phyloP scores from a whole-genome alignment of 2,888 invertebrate species.

The Cephus rjabovi region DNA sequence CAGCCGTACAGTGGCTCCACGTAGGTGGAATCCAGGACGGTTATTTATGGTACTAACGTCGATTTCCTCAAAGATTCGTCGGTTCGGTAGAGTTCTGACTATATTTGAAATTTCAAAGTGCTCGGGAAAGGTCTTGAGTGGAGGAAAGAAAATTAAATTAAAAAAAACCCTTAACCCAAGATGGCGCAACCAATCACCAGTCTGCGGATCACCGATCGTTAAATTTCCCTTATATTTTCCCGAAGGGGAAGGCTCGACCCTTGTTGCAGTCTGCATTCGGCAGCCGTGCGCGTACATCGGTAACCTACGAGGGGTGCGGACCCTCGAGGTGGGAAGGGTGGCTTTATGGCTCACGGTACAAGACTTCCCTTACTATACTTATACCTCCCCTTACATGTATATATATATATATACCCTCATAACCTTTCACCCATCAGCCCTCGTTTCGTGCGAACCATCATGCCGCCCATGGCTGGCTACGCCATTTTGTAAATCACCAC shows the following conservation, averaged over 20 bases:
- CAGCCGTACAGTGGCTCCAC: neutral
- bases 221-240: neutral
- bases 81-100: neutral
- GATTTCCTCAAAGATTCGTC: neutral
- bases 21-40: neutral
- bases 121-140: neutral
- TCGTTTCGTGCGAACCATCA: slow-evolving; percentile 32
- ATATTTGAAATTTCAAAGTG: neutral
- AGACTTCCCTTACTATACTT: slow-evolving; percentile 15
- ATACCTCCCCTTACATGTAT: neutral
- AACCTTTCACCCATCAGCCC: slow-evolving; percentile 15
- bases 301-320: neutral
- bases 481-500: slow-evolving; percentile 39
- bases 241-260: neutral
- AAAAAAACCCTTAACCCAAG: too few relatives aligned
- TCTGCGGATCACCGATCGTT: neutral
- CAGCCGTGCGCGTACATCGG: neutral
- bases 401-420: neutral
- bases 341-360: slow-evolving; percentile 32
- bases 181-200: too few relatives aligned
- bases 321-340: slow-evolving; percentile 23
- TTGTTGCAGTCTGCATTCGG: neutral
- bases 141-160: too few relatives aligned
- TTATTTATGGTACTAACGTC: neutral
- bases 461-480: slow-evolving; percentile 30